Evolutionary conservation across 1,140 invertebrate species (phyloP), one percentile per base, ranked within the genome.

Genomic region (Asbolus verrucosus): DNA sequence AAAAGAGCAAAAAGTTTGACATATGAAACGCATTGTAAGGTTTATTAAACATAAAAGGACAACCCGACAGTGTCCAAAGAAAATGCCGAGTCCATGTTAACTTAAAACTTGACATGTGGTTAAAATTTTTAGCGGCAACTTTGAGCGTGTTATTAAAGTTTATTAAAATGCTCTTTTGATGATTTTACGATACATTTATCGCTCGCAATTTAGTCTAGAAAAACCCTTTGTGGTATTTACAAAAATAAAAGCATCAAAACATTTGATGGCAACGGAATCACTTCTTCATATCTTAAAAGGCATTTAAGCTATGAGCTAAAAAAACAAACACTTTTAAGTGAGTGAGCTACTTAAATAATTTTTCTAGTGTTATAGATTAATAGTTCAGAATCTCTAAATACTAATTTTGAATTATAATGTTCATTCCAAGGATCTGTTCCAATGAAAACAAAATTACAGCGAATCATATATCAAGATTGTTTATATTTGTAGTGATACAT

Each of bases 81-180:
- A 27, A 63, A 13, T 31, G 5, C 9, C 21, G 5, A 14, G 30
- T 38, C 61, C 33, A 36, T 38, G 33, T 30, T 11, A 30, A 33
- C 13, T 50, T 19, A 54, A 65, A 66, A 54, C 21, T 50, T 50
- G 65, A 54, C 65, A 66, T 66, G 65, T 31, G 65, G 65, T 66
- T 50, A 15, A 50, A 11, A 66, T 66, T 66, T 38, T 66, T 66
- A 66, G 65, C 65, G 65, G 65, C 36, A 27, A 50, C 65, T 66
- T 66, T 66, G 41, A 66, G 21, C 24, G 33, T 38, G 41, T 66
- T 66, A 66, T 50, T 27, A 21, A 27, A 46, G 15, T 46, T 46
- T 46, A 19, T 19, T 46, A 19, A 46, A 46, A 46, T n/a, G 18
- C 54, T 60, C 31, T 11, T 54, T 60, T 60, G 54, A 60, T 60